Percentiles rank a stretch among this genome's conserved stretches.
phyloP scores from a whole-genome alignment of 2,113 vertebrate species.

The Clarias gariepinus region DNA sequence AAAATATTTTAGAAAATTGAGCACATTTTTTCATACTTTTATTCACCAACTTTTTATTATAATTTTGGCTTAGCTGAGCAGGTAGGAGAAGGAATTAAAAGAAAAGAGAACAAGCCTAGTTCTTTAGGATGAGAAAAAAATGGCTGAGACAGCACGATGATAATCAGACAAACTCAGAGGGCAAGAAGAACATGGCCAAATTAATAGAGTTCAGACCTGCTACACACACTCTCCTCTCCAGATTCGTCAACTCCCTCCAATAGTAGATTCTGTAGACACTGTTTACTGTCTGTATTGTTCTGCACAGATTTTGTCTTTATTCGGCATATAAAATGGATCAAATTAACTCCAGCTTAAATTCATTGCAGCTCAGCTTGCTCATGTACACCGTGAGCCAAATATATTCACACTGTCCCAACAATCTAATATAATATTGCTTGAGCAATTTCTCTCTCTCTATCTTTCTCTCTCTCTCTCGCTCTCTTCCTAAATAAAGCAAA shows the following conservation, averaged over 20 bases:
- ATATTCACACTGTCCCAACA: not conserved
- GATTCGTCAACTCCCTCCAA: not conserved
- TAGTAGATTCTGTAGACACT: not conserved
- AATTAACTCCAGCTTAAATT: not conserved
- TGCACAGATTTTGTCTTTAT: not conserved
- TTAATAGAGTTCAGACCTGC: conserved; percentile 5
- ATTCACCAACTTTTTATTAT: not conserved
- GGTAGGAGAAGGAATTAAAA: not conserved
- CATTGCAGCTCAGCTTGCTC: not conserved
- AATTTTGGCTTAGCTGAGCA: not conserved
- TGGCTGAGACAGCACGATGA: not conserved
- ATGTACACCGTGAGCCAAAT: not conserved
- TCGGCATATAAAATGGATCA: not conserved
- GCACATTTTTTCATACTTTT: not conserved
- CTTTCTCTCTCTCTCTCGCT: no score
- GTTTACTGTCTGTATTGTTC: not conserved
- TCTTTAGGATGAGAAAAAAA: not conserved
- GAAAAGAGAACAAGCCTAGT: not conserved
- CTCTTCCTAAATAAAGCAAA: not conserved
- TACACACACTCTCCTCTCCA: not conserved
- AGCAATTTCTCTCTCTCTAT: no score
- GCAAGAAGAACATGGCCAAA: conserved; percentile 3
- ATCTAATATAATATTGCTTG: not conserved
- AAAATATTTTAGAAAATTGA: not conserved
- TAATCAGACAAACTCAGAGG: conserved; percentile 8